Conservation (phyloP, 2,113 vertebrate species). For the crab-eating macaque (Macaca fascicularis) region DNA sequence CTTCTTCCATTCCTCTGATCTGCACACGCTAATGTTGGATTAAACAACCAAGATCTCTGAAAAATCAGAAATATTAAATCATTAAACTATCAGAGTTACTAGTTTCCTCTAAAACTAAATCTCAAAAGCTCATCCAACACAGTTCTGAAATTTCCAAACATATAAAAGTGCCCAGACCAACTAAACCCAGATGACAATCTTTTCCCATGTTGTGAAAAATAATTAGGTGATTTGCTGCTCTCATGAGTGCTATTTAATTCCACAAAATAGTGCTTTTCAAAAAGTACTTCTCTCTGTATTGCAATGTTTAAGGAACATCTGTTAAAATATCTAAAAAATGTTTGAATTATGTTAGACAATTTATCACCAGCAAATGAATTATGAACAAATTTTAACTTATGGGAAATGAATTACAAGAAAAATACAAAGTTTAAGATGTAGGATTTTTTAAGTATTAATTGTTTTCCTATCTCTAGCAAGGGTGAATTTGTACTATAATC, state of each 20-base stretch:
- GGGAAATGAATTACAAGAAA: background rate
- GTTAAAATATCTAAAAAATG: background rate
- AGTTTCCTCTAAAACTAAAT: background rate
- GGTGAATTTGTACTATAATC: background rate
- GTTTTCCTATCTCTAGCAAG: background rate
- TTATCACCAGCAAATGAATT: background rate
- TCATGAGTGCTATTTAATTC: background rate
- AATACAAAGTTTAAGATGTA: background rate
- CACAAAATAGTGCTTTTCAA: background rate
- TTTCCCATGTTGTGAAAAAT: background rate
- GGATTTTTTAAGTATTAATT: background rate
- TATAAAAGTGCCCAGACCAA: background rate
- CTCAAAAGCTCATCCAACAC: background rate
- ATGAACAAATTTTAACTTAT: background rate
- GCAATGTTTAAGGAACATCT: background rate
- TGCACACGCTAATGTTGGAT: rapidly evolving
- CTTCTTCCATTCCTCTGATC: background rate
- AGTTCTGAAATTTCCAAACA: background rate
- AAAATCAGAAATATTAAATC: background rate
- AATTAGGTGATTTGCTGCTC: background rate
- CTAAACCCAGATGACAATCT: background rate
- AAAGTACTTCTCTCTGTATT: background rate
- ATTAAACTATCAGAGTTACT: background rate
- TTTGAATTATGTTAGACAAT: background rate
- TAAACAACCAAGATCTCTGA: background rate